Evolutionary conservation across 2,113 vertebrate species (phyloP), one percentile per base, ranked within the genome.

Genomic region (Gopherus evgoodei): DNA sequence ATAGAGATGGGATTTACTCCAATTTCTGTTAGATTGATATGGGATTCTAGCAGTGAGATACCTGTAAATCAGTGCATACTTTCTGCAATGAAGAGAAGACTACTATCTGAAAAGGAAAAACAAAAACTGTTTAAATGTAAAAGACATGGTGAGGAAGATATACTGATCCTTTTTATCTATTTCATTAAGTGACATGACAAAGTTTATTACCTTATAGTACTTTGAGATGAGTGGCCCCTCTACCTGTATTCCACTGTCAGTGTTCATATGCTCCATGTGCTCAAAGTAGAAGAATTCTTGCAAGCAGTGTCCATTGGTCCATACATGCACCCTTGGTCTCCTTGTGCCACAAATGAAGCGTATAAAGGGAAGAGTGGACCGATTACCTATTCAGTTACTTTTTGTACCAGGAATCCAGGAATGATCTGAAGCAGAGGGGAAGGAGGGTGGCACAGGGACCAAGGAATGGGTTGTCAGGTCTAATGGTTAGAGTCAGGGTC

Each of bases 51-150:
- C 78, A 81, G 0, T 2, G 89, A 95, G 81, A 54, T 79, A 80
- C 42, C 84, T 16, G 50, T 75, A 94, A 96, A 95, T 93, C 82
- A 87, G 49, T 87, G 44, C 19, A 65, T 49, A 89, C 50, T 81
- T 92, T 42, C 69, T 79, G 91, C 54, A 96, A 81, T 86, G 72
- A 47, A 89, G 31, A 59, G 27, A 47, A 72, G 49, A 49, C 84
- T 82, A 88, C 49, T 82, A 29, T 83, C 31, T 53, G 44, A 83
- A 87, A 72, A 54, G 44, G 80, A 56, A 86, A 93, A 79, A 7
- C 21, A 57, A 84, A 42, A 38, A 21, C 65, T 38, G 65, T 65
- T 65, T 65, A 65, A 79, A 79, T 79, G 38, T 44, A 25, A 79
- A 79, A 79, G 44, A 47, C 38, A 47, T 44, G 76, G 22, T 44